A percentile compares a stretch with the other conserved stretches of the same genome.
Conservation (phyloP, 2,113 vertebrate species). For the Pardalotus punctatus region DNA sequence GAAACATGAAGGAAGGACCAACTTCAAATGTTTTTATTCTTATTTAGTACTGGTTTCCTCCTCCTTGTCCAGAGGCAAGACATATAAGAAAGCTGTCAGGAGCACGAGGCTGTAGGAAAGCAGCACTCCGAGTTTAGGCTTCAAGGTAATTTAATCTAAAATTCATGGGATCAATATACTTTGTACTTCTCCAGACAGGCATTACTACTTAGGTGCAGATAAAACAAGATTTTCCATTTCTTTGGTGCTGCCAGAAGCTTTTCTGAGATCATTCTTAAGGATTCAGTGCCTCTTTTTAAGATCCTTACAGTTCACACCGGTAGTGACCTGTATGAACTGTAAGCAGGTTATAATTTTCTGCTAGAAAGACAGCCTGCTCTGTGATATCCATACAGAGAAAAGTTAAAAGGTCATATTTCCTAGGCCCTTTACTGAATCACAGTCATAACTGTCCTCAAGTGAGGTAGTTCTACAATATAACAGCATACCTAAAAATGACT, state of each 20-base stretch:
- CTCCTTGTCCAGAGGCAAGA: not conserved
- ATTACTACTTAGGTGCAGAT: not conserved
- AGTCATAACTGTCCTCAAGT: not conserved
- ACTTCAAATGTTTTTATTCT: not conserved
- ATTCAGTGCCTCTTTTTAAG: not conserved
- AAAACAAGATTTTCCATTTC: not conserved
- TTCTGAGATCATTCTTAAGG: not conserved
- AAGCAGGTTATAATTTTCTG: not conserved
- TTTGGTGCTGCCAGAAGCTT: not conserved
- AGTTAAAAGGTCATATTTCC: not conserved
- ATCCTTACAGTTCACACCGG: too few relatives aligned
- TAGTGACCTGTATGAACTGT: not conserved
- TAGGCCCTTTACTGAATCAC: not conserved
- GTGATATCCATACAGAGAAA: not conserved
- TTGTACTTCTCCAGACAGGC: not conserved
- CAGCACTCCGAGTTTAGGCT: not conserved
- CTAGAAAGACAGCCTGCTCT: not conserved
- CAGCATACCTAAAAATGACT: not conserved
- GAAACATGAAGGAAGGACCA: not conserved
- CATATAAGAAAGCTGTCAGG: not conserved
- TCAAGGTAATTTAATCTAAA: conserved; percentile 25
- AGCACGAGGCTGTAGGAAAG: not conserved
- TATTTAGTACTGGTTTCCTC: not conserved
- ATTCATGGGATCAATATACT: conserved; percentile 12
- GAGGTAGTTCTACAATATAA: not conserved